Conservation (phyloP, 2,888 invertebrate species). For the Cecidostiba fungosa region DNA sequence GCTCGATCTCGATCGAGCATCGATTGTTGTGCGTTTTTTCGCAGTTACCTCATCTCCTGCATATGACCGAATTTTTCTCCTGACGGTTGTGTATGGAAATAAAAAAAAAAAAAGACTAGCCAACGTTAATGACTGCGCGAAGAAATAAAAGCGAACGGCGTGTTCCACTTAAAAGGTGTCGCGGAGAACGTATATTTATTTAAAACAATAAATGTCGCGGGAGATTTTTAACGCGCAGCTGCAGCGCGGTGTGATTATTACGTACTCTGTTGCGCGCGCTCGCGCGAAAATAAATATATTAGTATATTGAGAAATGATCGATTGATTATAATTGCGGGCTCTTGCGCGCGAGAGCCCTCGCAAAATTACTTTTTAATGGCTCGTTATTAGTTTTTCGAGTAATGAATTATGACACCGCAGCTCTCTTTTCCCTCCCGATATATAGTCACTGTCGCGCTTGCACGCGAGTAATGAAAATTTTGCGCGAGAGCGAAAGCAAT, state of each 20-base stretch:
- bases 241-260: background rate
- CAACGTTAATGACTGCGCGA: conserved; percentile 31
- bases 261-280: background rate
- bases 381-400: conserved; percentile 42
- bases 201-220: conserved; percentile 22
- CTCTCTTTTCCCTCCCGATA: background rate
- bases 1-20: background rate
- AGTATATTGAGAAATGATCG: conserved; percentile 39
- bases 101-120: background rate
- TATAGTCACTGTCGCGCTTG: background rate
- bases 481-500: conserved; percentile 43
- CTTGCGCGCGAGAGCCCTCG: background rate
- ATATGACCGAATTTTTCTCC: background rate
- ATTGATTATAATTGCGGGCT: conserved; percentile 38
- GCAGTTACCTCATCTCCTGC: too few relatives aligned
- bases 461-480: conserved; percentile 53
- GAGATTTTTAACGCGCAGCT: background rate
- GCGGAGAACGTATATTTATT: conserved; percentile 3
- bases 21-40: background rate
- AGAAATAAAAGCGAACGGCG: background rate
- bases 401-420: conserved; percentile 2
- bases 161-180: background rate
- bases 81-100: too few relatives aligned
- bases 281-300: background rate
- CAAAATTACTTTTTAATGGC: conserved; percentile 52